Evolutionary conservation across 92 coral and sea anemone genomes (phyloP).

Genomic region (Phenganax marumi): DNA sequence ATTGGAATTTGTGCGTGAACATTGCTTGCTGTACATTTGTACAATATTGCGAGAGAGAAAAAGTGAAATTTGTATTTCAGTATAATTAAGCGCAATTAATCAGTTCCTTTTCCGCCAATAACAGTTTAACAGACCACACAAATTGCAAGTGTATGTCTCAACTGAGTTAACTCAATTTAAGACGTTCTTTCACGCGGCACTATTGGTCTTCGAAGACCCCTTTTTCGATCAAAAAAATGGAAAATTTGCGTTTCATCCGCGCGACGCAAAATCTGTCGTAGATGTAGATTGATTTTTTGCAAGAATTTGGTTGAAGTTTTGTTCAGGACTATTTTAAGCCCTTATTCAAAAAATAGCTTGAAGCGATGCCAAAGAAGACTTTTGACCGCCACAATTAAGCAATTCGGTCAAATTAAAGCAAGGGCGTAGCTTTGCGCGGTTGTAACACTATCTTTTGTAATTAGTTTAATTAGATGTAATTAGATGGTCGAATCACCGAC

Average conservation of each 20-base stretch:
- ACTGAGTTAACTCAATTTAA: slow-evolving; percentile 2
- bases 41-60: neutral
- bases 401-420: slow-evolving; percentile 26
- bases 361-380: slow-evolving; percentile 33
- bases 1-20: neutral
- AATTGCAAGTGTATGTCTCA: neutral
- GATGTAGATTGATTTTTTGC: neutral
- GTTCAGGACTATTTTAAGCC: slow-evolving; percentile 22
- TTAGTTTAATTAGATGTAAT: slow-evolving; percentile 15
- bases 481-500: slow-evolving; percentile 48
- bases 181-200: neutral
- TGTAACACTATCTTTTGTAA: slow-evolving; percentile 16
- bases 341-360: slow-evolving; percentile 30
- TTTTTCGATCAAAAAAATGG: neutral
- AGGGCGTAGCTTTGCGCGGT: slow-evolving; percentile 11
- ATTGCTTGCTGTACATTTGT: neutral
- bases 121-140: slow-evolving; percentile 41
- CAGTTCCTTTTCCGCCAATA: slow-evolving; percentile 22
- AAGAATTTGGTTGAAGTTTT: neutral
- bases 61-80: slow-evolving; percentile 2
- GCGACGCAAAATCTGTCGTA: neutral
- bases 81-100: neutral
- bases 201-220: neutral
- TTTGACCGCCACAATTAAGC: slow-evolving; percentile 23
- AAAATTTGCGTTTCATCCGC: neutral